Evolutionary conservation across 2,797 vertebrate species (phyloP).

Genomic region (Zalophus californianus): DNA sequence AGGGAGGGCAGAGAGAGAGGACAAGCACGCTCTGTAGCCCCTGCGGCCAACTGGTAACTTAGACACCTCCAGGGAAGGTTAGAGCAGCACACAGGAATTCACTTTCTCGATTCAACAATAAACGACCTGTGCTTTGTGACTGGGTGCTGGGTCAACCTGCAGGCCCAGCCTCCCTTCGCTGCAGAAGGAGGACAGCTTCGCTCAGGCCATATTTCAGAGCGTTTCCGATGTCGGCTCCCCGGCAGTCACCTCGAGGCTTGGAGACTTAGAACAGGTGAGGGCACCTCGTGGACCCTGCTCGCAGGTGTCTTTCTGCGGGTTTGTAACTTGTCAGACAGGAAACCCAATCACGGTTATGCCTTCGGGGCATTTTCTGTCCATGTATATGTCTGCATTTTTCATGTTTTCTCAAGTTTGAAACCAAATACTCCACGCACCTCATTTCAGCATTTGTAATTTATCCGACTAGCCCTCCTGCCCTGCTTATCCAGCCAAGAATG

Average conservation of each 20-base stretch:
- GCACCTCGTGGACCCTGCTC: background rate
- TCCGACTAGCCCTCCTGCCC: fast-evolving
- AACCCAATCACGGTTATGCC: fast-evolving
- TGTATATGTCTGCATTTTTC: fast-evolving
- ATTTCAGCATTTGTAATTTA: fast-evolving
- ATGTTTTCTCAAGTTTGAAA: background rate
- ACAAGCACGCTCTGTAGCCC: fast-evolving
- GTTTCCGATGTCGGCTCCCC: background rate
- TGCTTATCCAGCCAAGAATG: background rate
- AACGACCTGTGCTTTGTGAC: background rate
- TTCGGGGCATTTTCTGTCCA: background rate
- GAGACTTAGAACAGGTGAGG: background rate
- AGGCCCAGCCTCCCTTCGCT: background rate
- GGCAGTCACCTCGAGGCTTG: background rate
- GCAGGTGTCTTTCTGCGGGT: fast-evolving
- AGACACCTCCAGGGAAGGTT: background rate
- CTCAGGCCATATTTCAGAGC: background rate
- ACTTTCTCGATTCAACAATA: background rate
- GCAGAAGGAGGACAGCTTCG: background rate
- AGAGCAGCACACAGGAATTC: background rate
- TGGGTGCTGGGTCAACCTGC: background rate
- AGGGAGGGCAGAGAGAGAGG: no score
- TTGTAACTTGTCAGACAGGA: background rate
- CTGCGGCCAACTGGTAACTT: fast-evolving
- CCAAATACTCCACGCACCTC: background rate